These are phyloP conservation scores for Sebastes alutus DNA, from an alignment of 2,797 vertebrate species.

Conservation along the genomic window DNA sequence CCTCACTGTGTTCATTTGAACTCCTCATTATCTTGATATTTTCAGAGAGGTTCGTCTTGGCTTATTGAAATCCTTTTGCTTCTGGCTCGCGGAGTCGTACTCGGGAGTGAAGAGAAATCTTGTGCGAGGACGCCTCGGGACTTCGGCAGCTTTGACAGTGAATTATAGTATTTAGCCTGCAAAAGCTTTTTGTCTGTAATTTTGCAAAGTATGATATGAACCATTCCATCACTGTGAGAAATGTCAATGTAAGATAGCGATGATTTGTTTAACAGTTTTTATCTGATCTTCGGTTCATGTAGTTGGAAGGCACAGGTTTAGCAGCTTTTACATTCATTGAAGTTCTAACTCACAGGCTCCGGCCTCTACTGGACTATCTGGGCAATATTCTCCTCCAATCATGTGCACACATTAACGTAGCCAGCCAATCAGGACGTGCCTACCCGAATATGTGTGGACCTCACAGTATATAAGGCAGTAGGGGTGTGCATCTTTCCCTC, in stretches of 20 bases:
- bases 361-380: too few species aligned
- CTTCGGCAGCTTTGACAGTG: constrained; percentile 11
- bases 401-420: too few species aligned
- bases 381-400: too few species aligned
- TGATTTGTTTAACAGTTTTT: neutral
- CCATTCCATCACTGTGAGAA: neutral
- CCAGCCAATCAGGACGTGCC: too few species aligned
- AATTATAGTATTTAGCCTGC: constrained; percentile 2
- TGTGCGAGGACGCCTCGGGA: neutral
- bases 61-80: constrained; percentile 58
- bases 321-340: neutral
- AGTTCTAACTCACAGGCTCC: neutral
- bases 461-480: too few species aligned
- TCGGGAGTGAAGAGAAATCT: neutral
- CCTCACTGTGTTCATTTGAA: constrained; percentile 54
- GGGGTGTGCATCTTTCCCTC: too few species aligned
- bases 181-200: constrained; percentile 9
- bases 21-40: constrained; percentile 65
- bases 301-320: neutral
- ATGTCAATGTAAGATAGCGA: neutral
- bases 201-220: neutral
- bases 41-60: constrained; percentile 40
- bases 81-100: constrained; percentile 26
- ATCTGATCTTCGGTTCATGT: neutral
- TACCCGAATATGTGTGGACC: too few species aligned